Evolutionary conservation across 1,140 invertebrate genomes (phyloP).

Genomic region (Chelonus insularis): DNA sequence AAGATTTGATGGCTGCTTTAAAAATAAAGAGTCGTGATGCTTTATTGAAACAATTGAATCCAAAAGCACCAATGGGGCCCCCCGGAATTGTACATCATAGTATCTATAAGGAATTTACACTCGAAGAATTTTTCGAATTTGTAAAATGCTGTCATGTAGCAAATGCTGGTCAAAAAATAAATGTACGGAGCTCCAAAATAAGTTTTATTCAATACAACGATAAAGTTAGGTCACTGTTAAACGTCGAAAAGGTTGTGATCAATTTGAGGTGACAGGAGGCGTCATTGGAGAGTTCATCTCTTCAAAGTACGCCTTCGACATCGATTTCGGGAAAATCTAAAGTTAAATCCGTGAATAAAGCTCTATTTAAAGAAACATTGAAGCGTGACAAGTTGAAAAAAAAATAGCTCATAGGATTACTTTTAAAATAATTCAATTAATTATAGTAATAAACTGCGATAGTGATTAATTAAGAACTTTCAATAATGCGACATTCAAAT

Average conservation of each 20-base stretch:
- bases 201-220: constrained; percentile 82
- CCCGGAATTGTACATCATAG: constrained; percentile 60
- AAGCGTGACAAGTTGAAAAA: constrained; percentile 7
- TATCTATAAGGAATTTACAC: constrained; percentile 72
- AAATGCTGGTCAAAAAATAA: constrained; percentile 75
- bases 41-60: constrained; percentile 68
- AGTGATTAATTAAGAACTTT: too few species aligned
- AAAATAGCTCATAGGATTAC: too few species aligned
- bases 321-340: neutral
- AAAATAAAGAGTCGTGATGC: constrained; percentile 64
- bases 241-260: constrained; percentile 69
- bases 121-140: constrained; percentile 77
- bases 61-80: constrained; percentile 50
- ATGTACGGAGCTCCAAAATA: constrained; percentile 76
- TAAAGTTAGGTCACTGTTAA: constrained; percentile 71
- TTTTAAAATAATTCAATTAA: too few species aligned
- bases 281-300: constrained; percentile 37
- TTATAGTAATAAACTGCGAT: too few species aligned
- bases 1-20: constrained; percentile 67
- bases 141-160: constrained; percentile 77
- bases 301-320: constrained; percentile 29
- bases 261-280: constrained; percentile 62
- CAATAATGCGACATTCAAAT: too few species aligned
- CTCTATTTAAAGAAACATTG: constrained; percentile 14
- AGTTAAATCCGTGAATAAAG: constrained; percentile 26